Percentiles rank a stretch among this genome's conserved stretches.
These are phyloP conservation scores for Microctonus brassicae DNA, from an alignment of 2,888 invertebrate species.

Conservation along the genomic window DNA sequence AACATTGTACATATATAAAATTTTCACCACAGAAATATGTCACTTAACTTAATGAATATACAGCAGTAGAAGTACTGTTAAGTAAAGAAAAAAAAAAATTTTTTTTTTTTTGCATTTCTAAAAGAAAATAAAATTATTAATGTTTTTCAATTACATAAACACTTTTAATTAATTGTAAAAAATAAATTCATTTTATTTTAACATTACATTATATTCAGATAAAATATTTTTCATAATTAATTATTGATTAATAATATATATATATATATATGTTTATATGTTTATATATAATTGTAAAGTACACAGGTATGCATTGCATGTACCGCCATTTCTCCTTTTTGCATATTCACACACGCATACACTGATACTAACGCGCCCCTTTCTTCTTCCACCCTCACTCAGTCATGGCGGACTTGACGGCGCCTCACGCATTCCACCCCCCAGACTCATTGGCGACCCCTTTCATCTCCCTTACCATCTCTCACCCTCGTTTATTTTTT, in stretches of 20 bases:
- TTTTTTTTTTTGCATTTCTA: neutral
- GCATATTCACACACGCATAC: neutral
- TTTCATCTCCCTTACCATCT: slow-evolving; percentile 25
- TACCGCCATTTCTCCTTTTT: slow-evolving; percentile 16
- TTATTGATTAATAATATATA: neutral
- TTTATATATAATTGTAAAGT: neutral
- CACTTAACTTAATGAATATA: neutral
- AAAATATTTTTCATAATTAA: neutral
- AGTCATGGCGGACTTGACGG: slow-evolving; percentile 51
- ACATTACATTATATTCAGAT: neutral
- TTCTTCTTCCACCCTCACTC: neutral
- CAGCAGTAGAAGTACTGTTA: neutral
- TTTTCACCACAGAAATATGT: neutral
- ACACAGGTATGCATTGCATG: slow-evolving; percentile 33
- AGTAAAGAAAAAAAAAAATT: neutral
- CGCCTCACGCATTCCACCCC: slow-evolving; percentile 58
- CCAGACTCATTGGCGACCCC: slow-evolving; percentile 58
- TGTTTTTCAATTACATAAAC: neutral
- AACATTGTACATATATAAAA: neutral
- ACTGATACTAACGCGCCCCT: neutral
- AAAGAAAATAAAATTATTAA: neutral
- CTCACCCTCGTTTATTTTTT: slow-evolving; percentile 15
- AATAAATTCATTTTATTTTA: neutral
- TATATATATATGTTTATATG: neutral
- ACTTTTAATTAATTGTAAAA: neutral